Conservation (phyloP, 1,140 invertebrate species). For the Agrilus planipennis region DNA sequence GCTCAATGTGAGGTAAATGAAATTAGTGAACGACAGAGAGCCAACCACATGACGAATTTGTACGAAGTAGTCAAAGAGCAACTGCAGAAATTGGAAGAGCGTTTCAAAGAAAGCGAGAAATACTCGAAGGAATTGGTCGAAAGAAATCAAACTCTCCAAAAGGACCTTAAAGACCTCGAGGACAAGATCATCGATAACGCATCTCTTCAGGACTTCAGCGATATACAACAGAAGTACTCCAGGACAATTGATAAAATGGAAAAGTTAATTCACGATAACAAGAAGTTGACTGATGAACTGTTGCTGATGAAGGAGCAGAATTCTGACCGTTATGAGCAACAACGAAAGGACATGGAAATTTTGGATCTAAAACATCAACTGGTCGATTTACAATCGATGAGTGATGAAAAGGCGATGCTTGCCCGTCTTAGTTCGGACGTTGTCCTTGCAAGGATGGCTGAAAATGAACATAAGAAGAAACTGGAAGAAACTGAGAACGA, state of each 20-base stretch:
- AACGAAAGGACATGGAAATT: slow-evolving; percentile 34
- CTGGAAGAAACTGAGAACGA: slow-evolving; percentile 17
- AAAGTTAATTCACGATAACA: background rate
- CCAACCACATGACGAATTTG: slow-evolving; percentile 32
- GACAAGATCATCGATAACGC: slow-evolving; percentile 18
- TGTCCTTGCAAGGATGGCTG: slow-evolving; percentile 16
- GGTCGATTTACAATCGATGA: slow-evolving; percentile 47
- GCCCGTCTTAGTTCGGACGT: slow-evolving; percentile 36
- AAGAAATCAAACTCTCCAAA: slow-evolving; percentile 33
- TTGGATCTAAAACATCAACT: slow-evolving; percentile 51
- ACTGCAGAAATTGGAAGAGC: slow-evolving; percentile 32
- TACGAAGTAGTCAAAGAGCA: slow-evolving; percentile 35
- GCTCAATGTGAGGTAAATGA: slow-evolving; percentile 24
- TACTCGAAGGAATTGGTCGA: slow-evolving; percentile 33
- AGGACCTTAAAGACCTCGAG: slow-evolving; percentile 28
- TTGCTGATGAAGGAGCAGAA: slow-evolving; percentile 22
- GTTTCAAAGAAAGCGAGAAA: slow-evolving; percentile 24
- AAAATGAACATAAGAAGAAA: slow-evolving; percentile 19
- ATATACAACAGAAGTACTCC: slow-evolving; percentile 14
- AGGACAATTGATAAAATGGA: slow-evolving; percentile 13
- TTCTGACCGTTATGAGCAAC: background rate
- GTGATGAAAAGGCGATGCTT: slow-evolving; percentile 50
- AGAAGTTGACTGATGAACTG: slow-evolving; percentile 21
- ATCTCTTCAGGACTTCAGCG: slow-evolving; percentile 16
- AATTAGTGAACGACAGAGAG: slow-evolving; percentile 32